These are phyloP conservation scores for Harpalus rubripes DNA, from an alignment of 2,888 invertebrate species.

Conservation along the genomic window DNA sequence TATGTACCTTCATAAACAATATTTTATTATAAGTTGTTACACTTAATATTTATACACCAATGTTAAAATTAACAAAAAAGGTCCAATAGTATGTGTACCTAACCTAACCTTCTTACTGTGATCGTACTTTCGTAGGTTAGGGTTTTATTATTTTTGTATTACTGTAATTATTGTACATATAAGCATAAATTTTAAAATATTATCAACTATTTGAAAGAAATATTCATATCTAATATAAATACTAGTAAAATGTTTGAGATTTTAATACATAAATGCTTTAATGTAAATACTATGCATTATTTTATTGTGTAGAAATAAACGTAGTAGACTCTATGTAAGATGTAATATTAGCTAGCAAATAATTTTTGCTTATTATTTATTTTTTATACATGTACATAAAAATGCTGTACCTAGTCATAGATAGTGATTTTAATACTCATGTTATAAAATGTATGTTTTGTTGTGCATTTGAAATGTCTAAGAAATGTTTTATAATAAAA, in stretches of 20 bases:
- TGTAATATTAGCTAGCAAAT: slow-evolving; percentile 12
- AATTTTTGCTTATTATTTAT: slow-evolving; percentile 35
- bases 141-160: slow-evolving; percentile 19
- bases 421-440: slow-evolving; percentile 54
- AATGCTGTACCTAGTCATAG: slow-evolving; percentile 13
- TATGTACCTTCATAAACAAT: no score
- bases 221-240: slow-evolving; percentile 33
- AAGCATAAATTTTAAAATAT: slow-evolving; percentile 7
- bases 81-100: slow-evolving; percentile 36
- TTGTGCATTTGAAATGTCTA: slow-evolving; percentile 53
- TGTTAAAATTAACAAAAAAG: neutral
- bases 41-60: no score
- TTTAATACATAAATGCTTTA: slow-evolving; percentile 34
- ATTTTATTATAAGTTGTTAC: no score
- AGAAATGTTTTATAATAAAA: slow-evolving; percentile 57
- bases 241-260: slow-evolving; percentile 1
- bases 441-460: slow-evolving; percentile 46
- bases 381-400: slow-evolving; percentile 48
- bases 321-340: neutral
- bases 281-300: slow-evolving; percentile 19
- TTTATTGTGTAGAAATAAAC: slow-evolving; percentile 26
- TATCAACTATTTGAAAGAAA: slow-evolving; percentile 7
- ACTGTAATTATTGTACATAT: slow-evolving; percentile 28
- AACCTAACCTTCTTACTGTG: slow-evolving; percentile 42
- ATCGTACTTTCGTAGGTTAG: slow-evolving; percentile 30